Conservation (phyloP, 1,140 invertebrate genomes). For the Drosophila erecta region DNA sequence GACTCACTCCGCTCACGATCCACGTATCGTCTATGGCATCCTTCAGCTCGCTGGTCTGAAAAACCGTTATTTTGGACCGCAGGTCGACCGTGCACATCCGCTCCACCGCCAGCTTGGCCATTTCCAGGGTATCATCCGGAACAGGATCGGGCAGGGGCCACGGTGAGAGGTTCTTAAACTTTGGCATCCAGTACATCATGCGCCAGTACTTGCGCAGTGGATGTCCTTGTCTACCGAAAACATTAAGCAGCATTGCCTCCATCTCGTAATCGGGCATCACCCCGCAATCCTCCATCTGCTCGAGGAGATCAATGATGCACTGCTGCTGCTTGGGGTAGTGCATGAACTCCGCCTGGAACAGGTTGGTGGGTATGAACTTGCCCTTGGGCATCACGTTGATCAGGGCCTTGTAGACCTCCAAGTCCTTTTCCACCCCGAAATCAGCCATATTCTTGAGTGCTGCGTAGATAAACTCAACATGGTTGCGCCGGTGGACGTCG, state of each 20-base stretch:
- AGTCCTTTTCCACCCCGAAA: constrained; percentile 95
- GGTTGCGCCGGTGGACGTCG: constrained; percentile 89
- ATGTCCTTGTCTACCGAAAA: constrained; percentile 92
- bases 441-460: constrained; percentile 95
- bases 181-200: constrained; percentile 99
- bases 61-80: constrained; percentile 89
- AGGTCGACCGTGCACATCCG: constrained; percentile 95
- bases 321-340: constrained; percentile 98
- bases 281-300: constrained; percentile 85
- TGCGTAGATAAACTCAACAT: constrained; percentile 97
- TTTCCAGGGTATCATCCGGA: constrained; percentile 90
- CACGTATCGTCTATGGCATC: constrained; percentile 95
- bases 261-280: constrained; percentile 96
- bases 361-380: constrained; percentile 92
- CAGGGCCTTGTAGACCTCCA: constrained; percentile 96
- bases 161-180: constrained; percentile 96
- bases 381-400: constrained; percentile 97
- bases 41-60: constrained; percentile 89
- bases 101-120: constrained; percentile 94
- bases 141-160: constrained; percentile 92
- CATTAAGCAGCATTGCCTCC: constrained; percentile 91
- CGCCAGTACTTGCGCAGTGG: constrained; percentile 93
- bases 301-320: constrained; percentile 92
- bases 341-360: constrained; percentile 94
- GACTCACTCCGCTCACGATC: constrained; percentile 96